Percentiles rank a stretch among this genome's conserved stretches.
These are phyloP conservation scores for Chanos chanos DNA, from an alignment of 2,797 vertebrate genomes.

Conservation along the genomic window DNA sequence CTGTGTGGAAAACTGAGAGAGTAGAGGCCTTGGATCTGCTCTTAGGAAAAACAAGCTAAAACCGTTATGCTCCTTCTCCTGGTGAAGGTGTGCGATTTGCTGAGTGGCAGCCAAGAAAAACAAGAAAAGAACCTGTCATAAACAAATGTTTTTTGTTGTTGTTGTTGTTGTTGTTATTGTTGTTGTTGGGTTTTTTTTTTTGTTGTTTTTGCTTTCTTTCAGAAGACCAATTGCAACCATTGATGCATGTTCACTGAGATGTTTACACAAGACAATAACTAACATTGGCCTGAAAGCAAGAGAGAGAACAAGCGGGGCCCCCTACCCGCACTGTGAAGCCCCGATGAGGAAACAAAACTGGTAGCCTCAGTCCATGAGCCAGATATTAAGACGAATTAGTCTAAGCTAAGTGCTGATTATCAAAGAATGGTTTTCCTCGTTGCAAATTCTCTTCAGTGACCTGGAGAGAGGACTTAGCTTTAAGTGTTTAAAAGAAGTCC, in stretches of 20 bases:
- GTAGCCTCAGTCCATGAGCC: too few relatives aligned
- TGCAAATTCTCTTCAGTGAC: too few relatives aligned
- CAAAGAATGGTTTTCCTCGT: too few relatives aligned
- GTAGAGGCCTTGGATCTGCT: neutral
- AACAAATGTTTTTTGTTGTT: too few relatives aligned
- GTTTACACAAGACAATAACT: conserved; percentile 30
- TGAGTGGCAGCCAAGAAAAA: conserved; percentile 31
- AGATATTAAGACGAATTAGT: too few relatives aligned
- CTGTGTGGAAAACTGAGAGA: too few relatives aligned
- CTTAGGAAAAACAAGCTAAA: too few relatives aligned
- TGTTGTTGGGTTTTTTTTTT: too few relatives aligned
- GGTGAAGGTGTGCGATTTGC: neutral
- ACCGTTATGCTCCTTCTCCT: neutral
- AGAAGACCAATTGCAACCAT: conserved; percentile 14
- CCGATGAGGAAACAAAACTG: neutral
- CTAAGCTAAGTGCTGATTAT: too few relatives aligned
- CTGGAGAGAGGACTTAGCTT: too few relatives aligned
- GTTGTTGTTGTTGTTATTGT: too few relatives aligned
- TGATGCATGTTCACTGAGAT: conserved; percentile 25
- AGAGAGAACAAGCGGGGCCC: conserved; percentile 6
- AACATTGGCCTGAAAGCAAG: conserved; percentile 2
- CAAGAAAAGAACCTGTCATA: conserved; percentile 21
- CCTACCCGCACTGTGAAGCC: neutral
- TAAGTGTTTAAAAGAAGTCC: too few relatives aligned
- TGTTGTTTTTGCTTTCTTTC: conserved; percentile 22